Percentiles rank a stretch among this genome's conserved stretches.
phyloP scores from a whole-genome alignment of 2,888 invertebrate species.

The Hydriomena furcata region DNA sequence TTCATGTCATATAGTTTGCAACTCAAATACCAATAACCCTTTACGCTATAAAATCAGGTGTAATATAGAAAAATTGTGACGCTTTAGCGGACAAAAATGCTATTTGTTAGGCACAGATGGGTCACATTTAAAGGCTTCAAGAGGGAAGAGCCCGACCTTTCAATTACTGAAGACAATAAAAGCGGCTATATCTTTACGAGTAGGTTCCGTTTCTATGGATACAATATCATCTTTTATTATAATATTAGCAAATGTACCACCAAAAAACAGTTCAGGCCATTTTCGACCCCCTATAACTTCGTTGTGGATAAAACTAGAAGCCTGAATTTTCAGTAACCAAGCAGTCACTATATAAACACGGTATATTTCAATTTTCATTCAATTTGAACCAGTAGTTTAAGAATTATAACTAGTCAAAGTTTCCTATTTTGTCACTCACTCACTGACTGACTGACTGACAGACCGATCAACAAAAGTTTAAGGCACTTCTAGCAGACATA shows the following conservation, averaged over 20 bases:
- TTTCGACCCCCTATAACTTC: too few relatives aligned
- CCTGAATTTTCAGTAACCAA: too few relatives aligned
- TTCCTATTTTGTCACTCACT: too few relatives aligned
- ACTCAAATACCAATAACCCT: neutral
- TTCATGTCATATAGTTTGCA: neutral
- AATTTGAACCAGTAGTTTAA: too few relatives aligned
- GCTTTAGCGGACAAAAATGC: slow-evolving; percentile 56
- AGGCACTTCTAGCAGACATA: too few relatives aligned
- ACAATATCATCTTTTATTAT: slow-evolving; percentile 22
- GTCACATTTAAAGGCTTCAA: slow-evolving; percentile 63
- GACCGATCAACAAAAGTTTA: too few relatives aligned
- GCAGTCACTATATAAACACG: too few relatives aligned
- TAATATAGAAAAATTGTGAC: slow-evolving; percentile 51
- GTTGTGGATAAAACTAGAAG: too few relatives aligned
- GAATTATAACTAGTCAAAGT: too few relatives aligned
- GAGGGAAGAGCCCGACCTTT: slow-evolving; percentile 69
- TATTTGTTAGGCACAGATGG: slow-evolving; percentile 63
- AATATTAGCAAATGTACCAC: neutral
- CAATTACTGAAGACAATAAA: slow-evolving; percentile 79
- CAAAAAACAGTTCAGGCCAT: too few relatives aligned
- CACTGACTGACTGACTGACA: too few relatives aligned
- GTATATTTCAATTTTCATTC: too few relatives aligned
- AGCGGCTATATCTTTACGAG: slow-evolving; percentile 63
- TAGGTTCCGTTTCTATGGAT: slow-evolving; percentile 27
- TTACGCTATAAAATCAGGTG: slow-evolving; percentile 32